A percentile compares a stretch with the other conserved stretches of the same genome.
Conservation (phyloP, 2,888 invertebrate species). For the Periphyllus acericola region DNA sequence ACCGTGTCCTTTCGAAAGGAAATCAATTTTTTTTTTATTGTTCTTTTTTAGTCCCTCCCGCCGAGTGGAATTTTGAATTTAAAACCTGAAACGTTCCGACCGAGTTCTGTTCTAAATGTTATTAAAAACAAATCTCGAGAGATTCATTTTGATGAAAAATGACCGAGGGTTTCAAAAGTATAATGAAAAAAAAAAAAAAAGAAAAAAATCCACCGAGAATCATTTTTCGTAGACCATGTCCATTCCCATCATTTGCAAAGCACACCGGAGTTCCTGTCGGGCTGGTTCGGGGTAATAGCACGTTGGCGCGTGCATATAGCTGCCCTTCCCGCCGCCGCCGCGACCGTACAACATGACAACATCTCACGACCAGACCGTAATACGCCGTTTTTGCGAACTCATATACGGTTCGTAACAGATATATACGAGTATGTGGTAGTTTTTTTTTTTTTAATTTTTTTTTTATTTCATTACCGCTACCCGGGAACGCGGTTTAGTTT, state of each 20-base stretch:
- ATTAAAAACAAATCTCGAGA: background rate
- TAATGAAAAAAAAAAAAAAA: background rate
- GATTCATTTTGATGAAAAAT: slow-evolving; percentile 1
- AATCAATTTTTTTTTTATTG: too few species aligned
- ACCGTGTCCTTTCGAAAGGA: too few species aligned
- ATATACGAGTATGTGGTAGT: too few species aligned
- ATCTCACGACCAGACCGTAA: background rate
- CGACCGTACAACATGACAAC: too few species aligned
- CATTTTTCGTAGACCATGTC: background rate
- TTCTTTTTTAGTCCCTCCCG: background rate
- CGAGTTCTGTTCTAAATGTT: background rate
- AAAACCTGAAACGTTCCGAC: background rate
- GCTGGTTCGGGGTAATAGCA: background rate
- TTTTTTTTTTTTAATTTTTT: too few species aligned
- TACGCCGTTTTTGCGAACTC: background rate
- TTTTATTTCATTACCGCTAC: too few species aligned
- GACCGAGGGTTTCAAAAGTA: background rate
- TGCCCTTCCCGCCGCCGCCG: too few species aligned
- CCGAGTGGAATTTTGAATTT: background rate
- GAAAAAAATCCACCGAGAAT: background rate
- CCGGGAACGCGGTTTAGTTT: too few species aligned
- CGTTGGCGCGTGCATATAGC: too few species aligned
- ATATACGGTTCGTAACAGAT: background rate
- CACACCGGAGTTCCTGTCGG: background rate
- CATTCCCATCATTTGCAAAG: background rate